A percentile compares a stretch with the other conserved stretches of the same genome.
phyloP scores from a whole-genome alignment of 2,888 invertebrate genomes.

The Apamea epomidion region DNA sequence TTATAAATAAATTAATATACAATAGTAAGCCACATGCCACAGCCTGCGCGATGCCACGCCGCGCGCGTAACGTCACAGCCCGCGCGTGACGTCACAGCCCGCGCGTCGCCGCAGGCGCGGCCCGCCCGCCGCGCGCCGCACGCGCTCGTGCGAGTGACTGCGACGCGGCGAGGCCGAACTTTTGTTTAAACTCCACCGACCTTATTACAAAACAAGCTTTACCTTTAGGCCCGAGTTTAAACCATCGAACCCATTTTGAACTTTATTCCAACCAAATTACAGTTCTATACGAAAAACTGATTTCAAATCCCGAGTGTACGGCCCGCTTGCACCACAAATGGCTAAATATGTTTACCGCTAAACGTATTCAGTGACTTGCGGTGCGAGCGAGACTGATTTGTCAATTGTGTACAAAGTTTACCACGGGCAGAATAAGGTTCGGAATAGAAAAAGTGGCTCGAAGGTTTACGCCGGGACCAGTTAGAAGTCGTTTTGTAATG shows the following conservation, averaged over 20 bases:
- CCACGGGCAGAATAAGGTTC: background rate
- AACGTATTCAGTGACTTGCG: background rate
- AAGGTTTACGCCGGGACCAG: background rate
- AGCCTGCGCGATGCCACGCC: conserved; percentile 1
- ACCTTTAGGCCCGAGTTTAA: background rate
- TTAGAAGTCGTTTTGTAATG: background rate
- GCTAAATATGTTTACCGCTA: background rate
- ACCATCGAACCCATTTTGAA: background rate
- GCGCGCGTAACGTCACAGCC: background rate
- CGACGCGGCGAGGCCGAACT: background rate
- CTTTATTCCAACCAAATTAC: background rate
- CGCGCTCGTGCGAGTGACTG: background rate
- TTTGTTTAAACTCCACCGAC: background rate
- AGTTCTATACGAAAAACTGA: background rate
- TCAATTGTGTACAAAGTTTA: background rate
- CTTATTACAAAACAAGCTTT: background rate
- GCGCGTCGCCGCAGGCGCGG: too few species aligned
- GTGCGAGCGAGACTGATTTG: background rate
- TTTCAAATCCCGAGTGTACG: background rate
- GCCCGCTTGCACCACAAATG: background rate
- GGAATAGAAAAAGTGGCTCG: background rate
- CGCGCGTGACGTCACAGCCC: too few species aligned
- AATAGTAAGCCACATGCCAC: conserved; percentile 31
- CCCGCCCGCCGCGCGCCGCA: background rate
- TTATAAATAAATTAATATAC: conserved; percentile 38